A percentile compares a stretch with the other conserved stretches of the same genome.
phyloP scores from a whole-genome alignment of 1,140 invertebrate genomes.

The Sminthurinus signatus region DNA sequence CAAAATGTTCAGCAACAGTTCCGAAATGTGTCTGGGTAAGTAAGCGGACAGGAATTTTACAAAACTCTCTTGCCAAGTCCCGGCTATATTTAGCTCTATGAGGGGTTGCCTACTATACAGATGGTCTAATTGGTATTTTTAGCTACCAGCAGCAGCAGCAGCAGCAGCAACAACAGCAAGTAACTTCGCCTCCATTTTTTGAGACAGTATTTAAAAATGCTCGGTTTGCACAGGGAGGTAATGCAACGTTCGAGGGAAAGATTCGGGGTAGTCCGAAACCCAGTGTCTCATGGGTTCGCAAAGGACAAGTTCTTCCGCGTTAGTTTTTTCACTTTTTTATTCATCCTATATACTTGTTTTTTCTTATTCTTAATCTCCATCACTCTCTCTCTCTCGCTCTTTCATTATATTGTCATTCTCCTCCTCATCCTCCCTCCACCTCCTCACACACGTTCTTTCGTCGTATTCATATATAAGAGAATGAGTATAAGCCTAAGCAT shows the following conservation, averaged over 20 bases:
- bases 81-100: constrained; percentile 1
- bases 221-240: constrained; percentile 84
- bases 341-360: too few relatives aligned
- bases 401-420: too few relatives aligned
- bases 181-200: constrained; percentile 70
- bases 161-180: too few relatives aligned
- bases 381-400: too few relatives aligned
- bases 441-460: too few relatives aligned
- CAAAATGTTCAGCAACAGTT: constrained; percentile 15
- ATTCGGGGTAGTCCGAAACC: constrained; percentile 88
- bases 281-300: constrained; percentile 87
- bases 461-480: too few relatives aligned
- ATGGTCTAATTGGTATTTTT: constrained; percentile 15
- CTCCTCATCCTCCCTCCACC: too few relatives aligned
- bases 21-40: constrained; percentile 20
- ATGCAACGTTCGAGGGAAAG: constrained; percentile 85
- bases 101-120: constrained; percentile 8
- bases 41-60: constrained; percentile 12
- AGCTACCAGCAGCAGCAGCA: constrained; percentile 7
- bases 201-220: constrained; percentile 89
- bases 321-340: constrained; percentile 23
- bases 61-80: constrained; percentile 5
- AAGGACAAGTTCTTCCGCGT: constrained; percentile 68
- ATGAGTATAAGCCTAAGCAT: too few relatives aligned
- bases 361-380: background rate